Evolutionary conservation across 2,888 invertebrate species (phyloP).

Genomic region (Girardia tigrina): DNA sequence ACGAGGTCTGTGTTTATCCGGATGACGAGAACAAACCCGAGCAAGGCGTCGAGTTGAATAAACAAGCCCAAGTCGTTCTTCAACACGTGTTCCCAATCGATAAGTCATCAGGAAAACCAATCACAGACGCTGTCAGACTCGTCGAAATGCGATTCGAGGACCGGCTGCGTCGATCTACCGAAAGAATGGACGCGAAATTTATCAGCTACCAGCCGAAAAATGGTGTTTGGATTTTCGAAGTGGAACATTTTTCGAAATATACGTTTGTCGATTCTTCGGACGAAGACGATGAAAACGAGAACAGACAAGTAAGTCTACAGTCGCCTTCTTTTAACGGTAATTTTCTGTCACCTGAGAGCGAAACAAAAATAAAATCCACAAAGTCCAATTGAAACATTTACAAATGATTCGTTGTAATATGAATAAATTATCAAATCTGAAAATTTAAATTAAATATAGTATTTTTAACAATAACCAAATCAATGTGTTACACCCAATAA

Average conservation of each 20-base stretch:
- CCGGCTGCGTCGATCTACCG: constrained; percentile 67
- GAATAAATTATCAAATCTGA: no score
- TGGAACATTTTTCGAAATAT: constrained; percentile 85
- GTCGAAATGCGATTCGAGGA: constrained; percentile 69
- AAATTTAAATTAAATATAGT: no score
- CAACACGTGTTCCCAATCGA: constrained; percentile 86
- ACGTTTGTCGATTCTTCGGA: constrained; percentile 79
- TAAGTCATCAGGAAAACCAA: constrained; percentile 64
- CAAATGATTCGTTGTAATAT: no score
- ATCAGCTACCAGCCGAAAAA: constrained; percentile 84
- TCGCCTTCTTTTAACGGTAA: no score
- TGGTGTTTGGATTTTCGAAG: constrained; percentile 90
- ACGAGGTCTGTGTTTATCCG: constrained; percentile 86
- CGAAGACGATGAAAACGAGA: constrained; percentile 50
- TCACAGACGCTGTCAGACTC: constrained; percentile 65
- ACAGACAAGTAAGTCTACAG: no score
- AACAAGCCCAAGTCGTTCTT: constrained; percentile 69
- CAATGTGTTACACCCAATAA: no score
- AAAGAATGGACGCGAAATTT: constrained; percentile 70
- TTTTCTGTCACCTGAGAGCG: no score
- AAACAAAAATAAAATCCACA: no score
- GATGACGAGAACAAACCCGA: constrained; percentile 74
- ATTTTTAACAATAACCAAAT: no score
- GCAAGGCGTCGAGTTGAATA: constrained; percentile 71
- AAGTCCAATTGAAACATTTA: no score